phyloP scores from a whole-genome alignment of 2,113 vertebrate species.

The Heptranchias perlo region DNA sequence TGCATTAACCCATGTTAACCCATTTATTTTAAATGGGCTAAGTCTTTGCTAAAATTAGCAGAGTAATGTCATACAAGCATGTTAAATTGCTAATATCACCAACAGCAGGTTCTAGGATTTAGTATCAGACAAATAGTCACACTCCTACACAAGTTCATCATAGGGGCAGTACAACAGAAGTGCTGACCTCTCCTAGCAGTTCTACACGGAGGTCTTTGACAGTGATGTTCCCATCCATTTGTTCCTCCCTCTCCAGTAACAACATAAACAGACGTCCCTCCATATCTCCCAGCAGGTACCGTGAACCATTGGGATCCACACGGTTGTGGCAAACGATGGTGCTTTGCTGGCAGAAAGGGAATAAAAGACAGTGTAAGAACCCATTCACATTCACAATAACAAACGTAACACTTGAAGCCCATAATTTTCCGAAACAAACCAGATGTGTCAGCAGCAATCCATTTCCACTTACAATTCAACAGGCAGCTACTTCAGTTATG shows the following conservation, averaged over 20 bases:
- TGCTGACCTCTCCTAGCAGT: conserved; percentile 82
- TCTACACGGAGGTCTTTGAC: conserved; percentile 92
- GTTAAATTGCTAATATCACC: background rate
- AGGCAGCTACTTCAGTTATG: background rate
- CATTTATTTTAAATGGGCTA: background rate
- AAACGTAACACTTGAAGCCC: background rate
- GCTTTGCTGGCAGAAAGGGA: conserved; percentile 73
- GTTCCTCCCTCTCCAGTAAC: conserved; percentile 92
- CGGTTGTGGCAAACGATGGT: conserved; percentile 96
- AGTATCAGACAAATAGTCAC: background rate
- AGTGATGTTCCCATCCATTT: conserved; percentile 87
- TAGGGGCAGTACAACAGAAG: background rate
- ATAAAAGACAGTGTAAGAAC: background rate
- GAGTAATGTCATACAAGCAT: background rate
- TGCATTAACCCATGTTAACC: background rate
- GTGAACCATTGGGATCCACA: conserved; percentile 90
- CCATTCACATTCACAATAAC: background rate
- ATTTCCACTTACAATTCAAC: background rate
- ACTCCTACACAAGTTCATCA: background rate
- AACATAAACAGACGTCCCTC: conserved; percentile 96
- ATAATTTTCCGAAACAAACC: background rate
- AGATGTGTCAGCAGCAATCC: background rate
- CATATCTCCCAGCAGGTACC: conserved; percentile 95
- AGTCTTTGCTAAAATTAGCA: background rate
- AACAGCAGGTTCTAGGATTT: background rate